These are phyloP conservation scores for Eristalis arbustorum DNA, from an alignment of 2,888 invertebrate genomes.

Conservation along the genomic window DNA sequence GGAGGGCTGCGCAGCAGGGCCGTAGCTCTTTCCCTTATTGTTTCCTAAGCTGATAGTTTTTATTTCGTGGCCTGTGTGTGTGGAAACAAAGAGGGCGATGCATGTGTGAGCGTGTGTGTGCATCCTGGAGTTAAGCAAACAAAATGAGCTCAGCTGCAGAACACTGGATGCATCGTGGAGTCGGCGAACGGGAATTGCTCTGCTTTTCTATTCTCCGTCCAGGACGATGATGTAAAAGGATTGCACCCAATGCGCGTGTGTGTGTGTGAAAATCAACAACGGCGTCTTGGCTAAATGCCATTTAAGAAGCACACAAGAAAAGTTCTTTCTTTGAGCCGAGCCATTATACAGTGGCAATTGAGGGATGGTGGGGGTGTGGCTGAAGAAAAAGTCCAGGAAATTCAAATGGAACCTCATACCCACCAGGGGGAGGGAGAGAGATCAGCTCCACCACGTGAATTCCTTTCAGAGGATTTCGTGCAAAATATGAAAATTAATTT, in stretches of 20 bases:
- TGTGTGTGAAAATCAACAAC: constrained; percentile 47
- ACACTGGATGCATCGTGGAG: constrained; percentile 41
- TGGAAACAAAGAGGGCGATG: too few species aligned
- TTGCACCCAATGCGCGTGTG: constrained; percentile 1
- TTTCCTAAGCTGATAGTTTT: constrained; percentile 64
- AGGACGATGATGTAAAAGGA: constrained; percentile 54
- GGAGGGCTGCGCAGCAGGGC: background rate
- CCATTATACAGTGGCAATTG: background rate
- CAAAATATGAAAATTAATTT: constrained; percentile 68
- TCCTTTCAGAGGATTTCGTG: constrained; percentile 41
- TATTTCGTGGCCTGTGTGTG: too few species aligned
- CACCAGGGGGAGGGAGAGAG: background rate
- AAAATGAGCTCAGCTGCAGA: too few species aligned
- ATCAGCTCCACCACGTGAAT: background rate
- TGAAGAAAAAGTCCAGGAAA: constrained; percentile 26
- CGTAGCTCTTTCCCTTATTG: constrained; percentile 64
- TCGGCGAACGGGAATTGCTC: constrained; percentile 29
- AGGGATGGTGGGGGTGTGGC: background rate
- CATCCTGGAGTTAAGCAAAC: too few species aligned
- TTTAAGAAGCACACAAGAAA: constrained; percentile 62
- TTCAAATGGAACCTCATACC: constrained; percentile 41
- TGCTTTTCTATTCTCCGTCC: constrained; percentile 13
- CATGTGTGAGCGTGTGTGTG: background rate
- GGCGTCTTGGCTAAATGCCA: constrained; percentile 69
- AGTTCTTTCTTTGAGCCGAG: constrained; percentile 36